Evolutionary conservation across 2,888 invertebrate genomes (phyloP).

Genomic region (Tetragonula carbonaria): DNA sequence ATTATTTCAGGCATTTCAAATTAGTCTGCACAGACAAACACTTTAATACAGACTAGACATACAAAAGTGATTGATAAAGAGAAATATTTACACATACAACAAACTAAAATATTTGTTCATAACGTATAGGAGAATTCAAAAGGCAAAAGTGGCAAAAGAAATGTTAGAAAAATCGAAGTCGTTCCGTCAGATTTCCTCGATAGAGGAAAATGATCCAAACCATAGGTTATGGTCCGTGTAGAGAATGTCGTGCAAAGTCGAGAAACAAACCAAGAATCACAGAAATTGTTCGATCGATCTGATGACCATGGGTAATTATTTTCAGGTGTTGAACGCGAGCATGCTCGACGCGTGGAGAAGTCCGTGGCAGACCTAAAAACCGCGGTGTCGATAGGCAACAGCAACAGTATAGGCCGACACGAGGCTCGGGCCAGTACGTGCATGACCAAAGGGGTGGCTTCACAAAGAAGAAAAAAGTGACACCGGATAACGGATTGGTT

Average conservation of each 20-base stretch:
- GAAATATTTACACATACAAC: too few species aligned
- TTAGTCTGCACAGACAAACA: too few species aligned
- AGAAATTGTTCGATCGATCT: neutral
- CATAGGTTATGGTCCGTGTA: too few species aligned
- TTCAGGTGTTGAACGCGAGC: conserved; percentile 57
- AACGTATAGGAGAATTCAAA: too few species aligned
- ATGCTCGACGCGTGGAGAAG: conserved; percentile 51
- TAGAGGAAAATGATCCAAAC: too few species aligned
- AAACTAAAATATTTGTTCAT: too few species aligned
- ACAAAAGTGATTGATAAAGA: too few species aligned
- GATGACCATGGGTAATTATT: conserved; percentile 48
- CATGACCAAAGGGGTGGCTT: neutral
- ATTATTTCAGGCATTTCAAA: too few species aligned
- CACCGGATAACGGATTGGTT: conserved; percentile 63
- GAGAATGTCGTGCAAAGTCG: neutral
- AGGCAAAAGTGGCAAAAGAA: too few species aligned
- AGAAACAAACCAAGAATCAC: neutral
- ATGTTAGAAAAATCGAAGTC: too few species aligned
- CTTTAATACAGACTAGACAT: too few species aligned
- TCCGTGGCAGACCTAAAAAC: conserved; percentile 48
- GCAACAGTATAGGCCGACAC: neutral
- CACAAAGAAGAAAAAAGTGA: conserved; percentile 8
- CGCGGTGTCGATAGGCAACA: conserved; percentile 30
- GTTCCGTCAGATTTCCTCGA: too few species aligned
- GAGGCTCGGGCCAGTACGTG: conserved; percentile 25